Conservation (phyloP, 2,888 invertebrate genomes). For the Drosophila yooni region DNA sequence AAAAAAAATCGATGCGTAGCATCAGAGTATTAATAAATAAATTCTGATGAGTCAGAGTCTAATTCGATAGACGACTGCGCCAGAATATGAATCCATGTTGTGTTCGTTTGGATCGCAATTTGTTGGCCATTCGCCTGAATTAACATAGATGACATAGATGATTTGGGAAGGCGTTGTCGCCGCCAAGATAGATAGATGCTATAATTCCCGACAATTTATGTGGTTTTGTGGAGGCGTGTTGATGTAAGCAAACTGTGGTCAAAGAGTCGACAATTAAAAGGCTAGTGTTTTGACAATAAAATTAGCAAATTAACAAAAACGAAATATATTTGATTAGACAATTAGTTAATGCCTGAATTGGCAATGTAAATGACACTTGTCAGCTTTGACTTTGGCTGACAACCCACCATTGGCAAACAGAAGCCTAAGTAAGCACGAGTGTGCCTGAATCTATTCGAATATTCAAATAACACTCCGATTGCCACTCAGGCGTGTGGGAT, state of each 20-base stretch:
- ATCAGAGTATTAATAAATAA: conserved; percentile 33
- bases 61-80: conserved; percentile 31
- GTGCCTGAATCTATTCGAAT: conserved; percentile 14
- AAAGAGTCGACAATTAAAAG: conserved; percentile 25
- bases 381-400: conserved; percentile 24
- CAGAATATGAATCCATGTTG: conserved; percentile 26
- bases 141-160: conserved; percentile 53
- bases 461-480: conserved; percentile 38
- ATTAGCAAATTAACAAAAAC: conserved; percentile 42
- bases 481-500: conserved; percentile 56
- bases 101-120: conserved; percentile 25
- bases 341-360: conserved; percentile 66
- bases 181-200: conserved; percentile 4
- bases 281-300: conserved; percentile 27
- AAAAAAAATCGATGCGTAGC: conserved; percentile 23
- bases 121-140: conserved; percentile 38
- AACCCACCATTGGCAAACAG: conserved; percentile 60
- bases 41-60: conserved; percentile 56
- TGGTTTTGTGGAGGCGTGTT: conserved; percentile 9
- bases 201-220: conserved; percentile 28
- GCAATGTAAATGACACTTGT: conserved; percentile 51
- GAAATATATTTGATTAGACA: conserved; percentile 63
- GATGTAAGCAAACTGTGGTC: conserved; percentile 26
- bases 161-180: conserved; percentile 28
- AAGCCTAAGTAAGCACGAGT: conserved; percentile 22